Evolutionary conservation across 2,888 invertebrate species (phyloP), one percentile per base, ranked within the genome.

Genomic region (Pelosia muscerda): DNA sequence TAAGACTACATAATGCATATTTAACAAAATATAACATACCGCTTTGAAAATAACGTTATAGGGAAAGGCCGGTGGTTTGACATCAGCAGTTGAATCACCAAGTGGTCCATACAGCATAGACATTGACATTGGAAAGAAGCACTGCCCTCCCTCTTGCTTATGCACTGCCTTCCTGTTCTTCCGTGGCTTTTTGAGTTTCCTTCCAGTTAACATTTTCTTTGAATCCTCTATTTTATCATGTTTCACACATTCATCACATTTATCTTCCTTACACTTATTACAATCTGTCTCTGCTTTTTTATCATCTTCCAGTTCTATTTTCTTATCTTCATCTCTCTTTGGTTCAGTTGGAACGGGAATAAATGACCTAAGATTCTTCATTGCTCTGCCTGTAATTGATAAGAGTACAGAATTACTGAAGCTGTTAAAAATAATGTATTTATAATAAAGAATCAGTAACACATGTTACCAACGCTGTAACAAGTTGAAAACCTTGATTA

Each of bases 11-110:
- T 59, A 23, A 26, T 23, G 23, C 2, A 26, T 55, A 23, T 22
- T 59, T 22, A 15, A 19, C 23, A 25, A 22, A 38, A 13, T 38
- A 1, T 19, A 19, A 54, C 19, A 2, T 95, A 98, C 98, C 96
- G 97, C 97, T 81, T 97, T 97, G 89, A 99, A 99, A 72, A 96
- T 97, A 65, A 99, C 97, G 92, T 99, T 99, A 85, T 97, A 96
- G 0, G 99, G 99, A 90, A 99, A 99, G 49, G 95, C 95, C 73
- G 96, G 96, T 8, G 86, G 89, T 63, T 82, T 86, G 71, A 84
- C 89, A 81, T 85, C 96, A 90, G 90, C 77, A 1, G 84, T 76
- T 0, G 96, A 95, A 83, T 96, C 95, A 82, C 96, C 96, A 73
- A 97, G 95, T 19, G 97, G 97, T 60, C 99, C 99, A 89, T 97